Evolutionary conservation across 2,888 invertebrate species (phyloP), one percentile per base, ranked within the genome.

Genomic region (Troides oblongomaculatus): DNA sequence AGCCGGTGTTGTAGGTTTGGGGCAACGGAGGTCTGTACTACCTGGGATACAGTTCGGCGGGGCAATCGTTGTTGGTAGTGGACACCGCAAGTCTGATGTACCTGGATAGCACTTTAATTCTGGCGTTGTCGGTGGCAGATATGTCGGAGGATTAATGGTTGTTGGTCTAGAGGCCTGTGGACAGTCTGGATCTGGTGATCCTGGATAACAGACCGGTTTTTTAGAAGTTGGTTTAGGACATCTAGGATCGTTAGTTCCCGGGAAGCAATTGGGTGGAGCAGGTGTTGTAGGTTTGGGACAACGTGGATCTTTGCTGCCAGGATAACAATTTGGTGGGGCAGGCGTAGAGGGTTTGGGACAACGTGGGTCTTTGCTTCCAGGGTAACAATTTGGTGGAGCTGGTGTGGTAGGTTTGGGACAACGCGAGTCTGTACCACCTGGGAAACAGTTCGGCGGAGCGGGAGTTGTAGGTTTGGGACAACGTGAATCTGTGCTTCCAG

Each of bases 321-420:
- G 56, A 79, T 10, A 79, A 64, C 75, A 74, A 12, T 63, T 71
- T 73, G 82, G 74, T 78, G 78, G 36, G 59, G 66, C n/a, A 73
- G 77, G 71, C 72, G 81, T 74, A 71, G 83, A 77, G 5, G 83
- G 79, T 66, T 75, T 74, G 0, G 84, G 81, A 68, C 78, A 79
- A 10, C 77, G 72, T 0, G 76, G 72, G 21, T 79, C 77, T 79
- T 64, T 72, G 14, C 82, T 81, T 0, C 79, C 78, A 5, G 77
- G 78, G 56, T 50, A 74, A 57, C 64, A 64, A 18, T 36, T 56
- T 0, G 57, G 64, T 6, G 64, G 64, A 14, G 56, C 17, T 0
- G 39, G 64, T 69, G 84, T 58, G 81, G 72, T 21, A 10, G 80
- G 79, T 71, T 74, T 79, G 8, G 76, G 76, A 68, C 79, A 78